These are phyloP conservation scores for Marronus borbonicus DNA, from an alignment of 2,888 invertebrate species.

Conservation along the genomic window DNA sequence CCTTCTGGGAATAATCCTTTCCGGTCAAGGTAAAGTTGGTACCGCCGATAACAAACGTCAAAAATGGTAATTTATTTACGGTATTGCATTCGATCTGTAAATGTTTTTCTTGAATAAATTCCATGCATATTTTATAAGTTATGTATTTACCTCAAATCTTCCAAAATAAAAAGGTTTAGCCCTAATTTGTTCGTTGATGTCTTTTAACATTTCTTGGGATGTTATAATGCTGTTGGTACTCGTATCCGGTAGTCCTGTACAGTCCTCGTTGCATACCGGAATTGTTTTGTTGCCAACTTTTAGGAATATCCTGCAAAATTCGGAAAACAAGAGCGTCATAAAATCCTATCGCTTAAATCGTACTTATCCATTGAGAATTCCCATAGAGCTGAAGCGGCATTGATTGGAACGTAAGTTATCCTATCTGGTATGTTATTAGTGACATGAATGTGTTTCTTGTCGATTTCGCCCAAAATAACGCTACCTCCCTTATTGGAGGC, in stretches of 20 bases:
- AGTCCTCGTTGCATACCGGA: conserved; percentile 65
- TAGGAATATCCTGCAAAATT: conserved; percentile 36
- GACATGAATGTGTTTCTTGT: conserved; percentile 74
- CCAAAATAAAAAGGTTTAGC: conserved; percentile 63
- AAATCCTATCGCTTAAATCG: not conserved
- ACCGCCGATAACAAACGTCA: conserved; percentile 75
- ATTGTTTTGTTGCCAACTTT: conserved; percentile 56
- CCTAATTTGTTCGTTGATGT: conserved; percentile 67
- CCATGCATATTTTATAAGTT: too few relatives aligned
- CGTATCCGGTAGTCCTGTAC: conserved; percentile 69
- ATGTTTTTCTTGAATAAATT: not conserved
- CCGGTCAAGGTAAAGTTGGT: conserved; percentile 75
- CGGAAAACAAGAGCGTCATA: not conserved
- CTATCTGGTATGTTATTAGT: conserved; percentile 68
- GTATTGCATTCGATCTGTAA: conserved; percentile 75
- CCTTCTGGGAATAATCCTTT: conserved; percentile 75
- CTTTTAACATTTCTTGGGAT: conserved; percentile 66
- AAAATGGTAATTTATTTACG: conserved; percentile 74
- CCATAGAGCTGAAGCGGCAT: conserved; percentile 76
- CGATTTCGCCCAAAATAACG: conserved; percentile 77
- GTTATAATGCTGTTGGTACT: conserved; percentile 69
- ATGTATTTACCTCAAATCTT: conserved; percentile 60
- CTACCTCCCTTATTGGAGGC: conserved; percentile 73
- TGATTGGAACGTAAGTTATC: conserved; percentile 77
- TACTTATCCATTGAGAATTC: conserved; percentile 79